phyloP scores from a whole-genome alignment of 2,888 invertebrate genomes.

The Onthophagus sagittarius region DNA sequence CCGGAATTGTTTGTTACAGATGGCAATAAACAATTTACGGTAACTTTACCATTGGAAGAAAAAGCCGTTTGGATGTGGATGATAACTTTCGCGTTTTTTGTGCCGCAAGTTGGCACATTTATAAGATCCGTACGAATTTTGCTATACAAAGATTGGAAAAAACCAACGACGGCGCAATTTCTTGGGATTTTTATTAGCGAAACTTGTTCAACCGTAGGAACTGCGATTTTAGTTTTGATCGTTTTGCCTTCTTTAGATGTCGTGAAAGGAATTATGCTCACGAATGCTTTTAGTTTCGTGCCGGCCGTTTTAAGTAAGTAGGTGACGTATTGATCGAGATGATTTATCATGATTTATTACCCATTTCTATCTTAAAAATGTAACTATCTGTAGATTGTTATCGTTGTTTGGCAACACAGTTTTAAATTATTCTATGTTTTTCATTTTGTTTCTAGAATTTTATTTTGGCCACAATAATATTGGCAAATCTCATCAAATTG shows the following conservation, averaged over 20 bases:
- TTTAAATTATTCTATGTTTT: too few species aligned
- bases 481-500: too few species aligned
- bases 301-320: slow-evolving; percentile 66
- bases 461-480: too few species aligned
- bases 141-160: slow-evolving; percentile 65
- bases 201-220: slow-evolving; percentile 71
- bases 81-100: slow-evolving; percentile 66
- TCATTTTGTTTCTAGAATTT: too few species aligned
- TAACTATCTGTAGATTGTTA: too few species aligned
- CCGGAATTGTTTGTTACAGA: slow-evolving; percentile 14
- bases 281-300: slow-evolving; percentile 77
- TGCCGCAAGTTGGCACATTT: slow-evolving; percentile 74
- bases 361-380: too few species aligned
- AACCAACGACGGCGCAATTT: slow-evolving; percentile 56
- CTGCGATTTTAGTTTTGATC: slow-evolving; percentile 69
- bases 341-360: too few species aligned
- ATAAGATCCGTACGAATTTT: slow-evolving; percentile 67
- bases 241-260: slow-evolving; percentile 73
- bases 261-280: slow-evolving; percentile 77
- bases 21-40: slow-evolving; percentile 52
- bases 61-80: slow-evolving; percentile 78
- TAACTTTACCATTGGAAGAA: slow-evolving; percentile 60
- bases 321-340: too few species aligned
- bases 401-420: too few species aligned
- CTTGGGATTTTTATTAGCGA: slow-evolving; percentile 66